Base-by-base conservation (phyloP, 2,888 invertebrate genomes). In the Drosophila dives region DNA sequence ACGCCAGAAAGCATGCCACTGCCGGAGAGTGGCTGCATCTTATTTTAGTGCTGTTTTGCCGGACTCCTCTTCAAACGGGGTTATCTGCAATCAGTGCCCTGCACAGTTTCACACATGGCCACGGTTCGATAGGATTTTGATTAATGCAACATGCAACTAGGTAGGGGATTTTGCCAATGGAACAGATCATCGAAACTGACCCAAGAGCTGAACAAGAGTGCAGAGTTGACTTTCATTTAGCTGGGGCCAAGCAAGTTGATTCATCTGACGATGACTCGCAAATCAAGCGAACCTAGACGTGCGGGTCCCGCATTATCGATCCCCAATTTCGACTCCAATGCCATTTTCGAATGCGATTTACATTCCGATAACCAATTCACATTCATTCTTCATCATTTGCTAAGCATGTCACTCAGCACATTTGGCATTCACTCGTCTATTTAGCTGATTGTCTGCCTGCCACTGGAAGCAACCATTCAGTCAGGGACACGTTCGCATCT, bases 361-460 rank as follows among this genome's bases (percentile, higher is more conserved):
- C 85, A 83, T 87, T 86, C 76, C 76, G 87, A 86, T 86, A 86
- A 88, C 84, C 86, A 85, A 88, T 86, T 83, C 79, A 77, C 71
- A 85, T 87, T 89, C 88, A 87, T 88, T 88, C 88, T 86, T 89
- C 90, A 87, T 90, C 90, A 88, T 88, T 90, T 89, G 89, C 81
- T 88, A 80, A 83, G 88, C 81, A 73, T 84, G 87, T 86, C 86
- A 87, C 78, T 81, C 83, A 82, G 83, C 80, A 78, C 75, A 80
- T 77, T 75, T 80, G 84, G 83, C 85, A 85, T 78, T 48, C 71
- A 76, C 73, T 81, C 83, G 77, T 81, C 88, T 86, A 72, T 86
- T 86, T 83, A 81, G 81, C 89, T 89, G 87, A 89, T 84, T 89
- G 84, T 84, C 80, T 84, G 75, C 48, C 72, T 62, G 64, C 15